Evolutionary conservation across 2,113 vertebrate genomes (phyloP), one percentile per base, ranked within the genome.

Genomic region (Thalassarche chlororhynchos): DNA sequence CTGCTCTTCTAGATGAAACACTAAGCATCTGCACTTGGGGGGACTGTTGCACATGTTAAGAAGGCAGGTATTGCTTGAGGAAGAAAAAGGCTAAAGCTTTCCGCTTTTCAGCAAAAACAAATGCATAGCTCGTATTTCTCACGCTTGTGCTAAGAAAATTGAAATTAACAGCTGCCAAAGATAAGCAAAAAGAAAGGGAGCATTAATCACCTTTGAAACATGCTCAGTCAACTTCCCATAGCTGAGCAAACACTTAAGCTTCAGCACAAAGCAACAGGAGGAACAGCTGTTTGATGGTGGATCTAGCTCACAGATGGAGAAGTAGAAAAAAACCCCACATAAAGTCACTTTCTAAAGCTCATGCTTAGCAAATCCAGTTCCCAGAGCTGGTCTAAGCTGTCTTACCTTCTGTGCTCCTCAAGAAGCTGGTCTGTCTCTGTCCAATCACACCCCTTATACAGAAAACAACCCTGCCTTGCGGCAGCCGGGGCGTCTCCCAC

Each of bases 21-120:
- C 8, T 5, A 28, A 42, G 25, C 31, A 17, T 25, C 17, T 78
- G 42, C 46, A 36, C 23, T 0, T 0, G 34, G 14, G 19, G 10
- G 11, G 44, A 10, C 26, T 32, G 32, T 42, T 96, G 44, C 11
- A 65, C 3, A 1, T 15, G 4, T 36, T 51, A 36, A 47, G 46
- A 21, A n/a, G 24, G 46, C 36, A 65, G 23, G 17, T 69, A 15
- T 42, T 66, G 42, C 24, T 58, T 66, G 38, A 71, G 24, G n/a
- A 72, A 68, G n/a, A 62, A 72, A 16, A 32, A 1, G 2, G 46
- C 46, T 78, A 51, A 80, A 28, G 13, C 7, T 84, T 62, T 69
- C 70, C 76, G 16, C 5, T 85, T 85, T 61, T 44, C 34, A 51
- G 31, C 28, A 58, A 71, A 42, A 72, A 8, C 19, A 69, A 57